Percentiles rank a stretch among this genome's conserved stretches.
These are phyloP conservation scores for Eristalinus aeneus DNA, from an alignment of 2,888 invertebrate genomes.

Conservation along the genomic window DNA sequence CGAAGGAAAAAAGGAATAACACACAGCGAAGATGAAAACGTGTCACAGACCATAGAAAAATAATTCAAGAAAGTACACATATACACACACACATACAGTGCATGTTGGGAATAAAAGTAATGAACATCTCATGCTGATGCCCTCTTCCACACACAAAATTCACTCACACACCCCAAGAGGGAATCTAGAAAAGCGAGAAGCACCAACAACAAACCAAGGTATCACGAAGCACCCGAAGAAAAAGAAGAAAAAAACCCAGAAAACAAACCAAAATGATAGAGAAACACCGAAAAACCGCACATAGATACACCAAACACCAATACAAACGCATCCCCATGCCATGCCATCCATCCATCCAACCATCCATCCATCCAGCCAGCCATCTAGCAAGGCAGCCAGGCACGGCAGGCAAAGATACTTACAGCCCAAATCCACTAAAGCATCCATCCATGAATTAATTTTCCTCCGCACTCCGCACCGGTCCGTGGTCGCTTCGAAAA, in stretches of 20 bases:
- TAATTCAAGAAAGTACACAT: slow-evolving; percentile 58
- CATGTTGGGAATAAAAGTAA: slow-evolving; percentile 28
- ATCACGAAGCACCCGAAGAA: slow-evolving; percentile 44
- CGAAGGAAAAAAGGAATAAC: slow-evolving; percentile 14
- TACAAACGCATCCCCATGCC: slow-evolving; percentile 9
- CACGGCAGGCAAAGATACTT: slow-evolving; percentile 57
- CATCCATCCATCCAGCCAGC: not conserved
- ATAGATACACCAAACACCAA: slow-evolving; percentile 34
- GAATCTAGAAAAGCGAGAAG: slow-evolving; percentile 35
- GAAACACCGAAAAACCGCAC: slow-evolving; percentile 58
- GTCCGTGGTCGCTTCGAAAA: not conserved
- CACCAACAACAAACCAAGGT: slow-evolving; percentile 16
- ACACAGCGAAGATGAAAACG: slow-evolving; percentile 38
- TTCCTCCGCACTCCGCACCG: slow-evolving; percentile 6
- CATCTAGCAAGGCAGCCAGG: not conserved
- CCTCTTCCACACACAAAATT: slow-evolving; percentile 42
- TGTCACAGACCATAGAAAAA: slow-evolving; percentile 62
- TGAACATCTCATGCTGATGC: slow-evolving; percentile 64
- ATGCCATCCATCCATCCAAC: no score
- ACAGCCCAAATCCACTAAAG: slow-evolving; percentile 66
- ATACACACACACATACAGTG: not conserved
- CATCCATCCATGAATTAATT: slow-evolving; percentile 71
- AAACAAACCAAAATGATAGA: slow-evolving; percentile 30
- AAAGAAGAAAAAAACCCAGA: no score
- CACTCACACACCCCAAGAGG: slow-evolving; percentile 4